Evolutionary conservation across 2,888 invertebrate genomes (phyloP), one percentile per base, ranked within the genome.

Genomic region (Euplexia lucipara): DNA sequence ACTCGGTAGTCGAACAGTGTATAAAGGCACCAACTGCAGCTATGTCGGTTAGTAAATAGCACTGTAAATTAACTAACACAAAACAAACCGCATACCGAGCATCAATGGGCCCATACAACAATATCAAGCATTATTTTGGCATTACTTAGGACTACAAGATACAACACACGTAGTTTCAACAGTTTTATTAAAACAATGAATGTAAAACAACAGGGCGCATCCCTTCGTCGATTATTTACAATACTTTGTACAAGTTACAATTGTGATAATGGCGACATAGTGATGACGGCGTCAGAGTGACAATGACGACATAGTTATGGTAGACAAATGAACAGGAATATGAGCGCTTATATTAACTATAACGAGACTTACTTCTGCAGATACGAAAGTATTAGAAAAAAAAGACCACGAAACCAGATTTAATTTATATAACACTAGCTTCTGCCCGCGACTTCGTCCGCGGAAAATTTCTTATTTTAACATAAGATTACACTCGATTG

Each of bases 51-150:
- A 34, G 42, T 65, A 37, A 51, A 12, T 18, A 65, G 49, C 53
- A 53, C 37, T 47, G 26, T 20, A n/a, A 47, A 39, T 6, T 41
- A 30, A 52, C 39, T 9, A 68, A 52, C 49, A 61, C 34, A 51
- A 35, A 48, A 53, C 22, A 45, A 44, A 56, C 45, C 44, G 58
- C 74, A 79, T 68, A 74, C 68, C 63, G 71, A 70, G 78, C 79
- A 32, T 30, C 44, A 73, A 45, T 20, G 37, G 47, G 49, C 60
- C 72, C 67, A 67, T 35, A 72, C 66, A 60, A 20, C 72, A 32
- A 48, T 53, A 64, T 57, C 54, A 75, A 75, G 75, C 81, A 81
- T 79, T 79, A 79, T 79, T 79, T 80, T 80, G 81, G 75, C 70
- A 75, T 72, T 48, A 81, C 67, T 67, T 59, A 78, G 64, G 65